These are phyloP conservation scores for Dryococelus australis DNA, from an alignment of 2,888 invertebrate species.

Conservation along the genomic window DNA sequence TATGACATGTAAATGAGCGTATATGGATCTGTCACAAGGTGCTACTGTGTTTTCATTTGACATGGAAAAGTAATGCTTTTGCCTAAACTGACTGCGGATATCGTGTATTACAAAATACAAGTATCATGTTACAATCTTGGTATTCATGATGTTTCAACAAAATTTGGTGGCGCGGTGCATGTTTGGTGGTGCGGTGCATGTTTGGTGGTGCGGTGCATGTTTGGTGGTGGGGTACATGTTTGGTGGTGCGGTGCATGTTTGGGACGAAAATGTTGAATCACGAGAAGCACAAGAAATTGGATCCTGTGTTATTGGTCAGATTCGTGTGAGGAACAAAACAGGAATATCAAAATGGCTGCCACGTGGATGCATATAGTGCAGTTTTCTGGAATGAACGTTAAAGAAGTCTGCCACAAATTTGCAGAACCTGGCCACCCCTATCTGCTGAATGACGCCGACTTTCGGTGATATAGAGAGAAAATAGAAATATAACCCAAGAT, in stretches of 20 bases:
- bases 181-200: no score
- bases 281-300: neutral
- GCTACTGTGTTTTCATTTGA: neutral
- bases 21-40: no score
- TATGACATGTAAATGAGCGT: no score
- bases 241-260: slow-evolving; percentile 8
- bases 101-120: slow-evolving; percentile 17
- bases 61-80: slow-evolving; percentile 1
- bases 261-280: neutral
- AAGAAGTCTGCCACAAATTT: slow-evolving; percentile 10
- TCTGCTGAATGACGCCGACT: slow-evolving; percentile 4
- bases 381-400: neutral
- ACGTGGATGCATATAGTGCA: slow-evolving; percentile 19
- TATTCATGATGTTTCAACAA: neutral
- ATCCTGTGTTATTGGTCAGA: neutral
- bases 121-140: slow-evolving; percentile 5
- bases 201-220: no score
- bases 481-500: slow-evolving; percentile 2
- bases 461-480: slow-evolving; percentile 25
- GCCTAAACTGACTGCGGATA: neutral
- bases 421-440: neutral
- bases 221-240: no score
- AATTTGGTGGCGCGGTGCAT: neutral
- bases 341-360: slow-evolving; percentile 21
- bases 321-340: neutral